phyloP scores from a whole-genome alignment of 2,113 vertebrate genomes.

The Takifugu bimaculatus region DNA sequence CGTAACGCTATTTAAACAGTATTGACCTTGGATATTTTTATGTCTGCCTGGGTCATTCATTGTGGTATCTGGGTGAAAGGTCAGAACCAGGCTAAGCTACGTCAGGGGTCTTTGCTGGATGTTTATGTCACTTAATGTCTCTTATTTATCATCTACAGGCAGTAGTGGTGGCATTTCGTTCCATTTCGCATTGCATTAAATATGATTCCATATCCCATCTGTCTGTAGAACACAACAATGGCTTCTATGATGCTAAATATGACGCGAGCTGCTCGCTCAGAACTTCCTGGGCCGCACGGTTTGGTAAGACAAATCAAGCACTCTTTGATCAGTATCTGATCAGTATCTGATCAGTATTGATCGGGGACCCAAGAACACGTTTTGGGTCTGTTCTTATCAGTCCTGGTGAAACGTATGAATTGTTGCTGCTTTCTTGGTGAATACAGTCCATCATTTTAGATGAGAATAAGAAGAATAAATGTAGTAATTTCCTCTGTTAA shows the following conservation, averaged over 20 bases:
- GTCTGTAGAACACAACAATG: slow-evolving; percentile 74
- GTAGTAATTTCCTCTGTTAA: slow-evolving; percentile 10
- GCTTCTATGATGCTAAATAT: slow-evolving; percentile 81
- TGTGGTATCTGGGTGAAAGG: slow-evolving; percentile 73
- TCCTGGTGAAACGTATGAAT: background rate
- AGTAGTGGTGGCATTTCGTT: background rate
- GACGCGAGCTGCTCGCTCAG: slow-evolving; percentile 69
- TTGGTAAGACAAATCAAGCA: slow-evolving; percentile 74
- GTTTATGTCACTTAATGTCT: slow-evolving; percentile 1
- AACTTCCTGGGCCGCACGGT: slow-evolving; percentile 71
- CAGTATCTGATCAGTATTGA: background rate
- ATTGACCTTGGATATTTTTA: background rate
- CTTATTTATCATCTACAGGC: too few species aligned
- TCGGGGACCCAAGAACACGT: too few species aligned
- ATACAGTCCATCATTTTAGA: background rate
- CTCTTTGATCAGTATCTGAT: background rate
- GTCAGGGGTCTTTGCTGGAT: slow-evolving; percentile 16
- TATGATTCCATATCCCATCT: background rate
- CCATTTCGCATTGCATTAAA: background rate
- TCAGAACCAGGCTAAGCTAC: slow-evolving; percentile 35
- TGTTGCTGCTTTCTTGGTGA: background rate
- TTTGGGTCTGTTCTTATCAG: background rate
- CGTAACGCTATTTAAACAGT: too few species aligned
- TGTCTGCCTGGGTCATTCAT: slow-evolving; percentile 32
- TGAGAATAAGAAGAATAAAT: background rate